Base-by-base conservation (phyloP, 2,113 vertebrate genomes). In the Syngnathus floridae region DNA sequence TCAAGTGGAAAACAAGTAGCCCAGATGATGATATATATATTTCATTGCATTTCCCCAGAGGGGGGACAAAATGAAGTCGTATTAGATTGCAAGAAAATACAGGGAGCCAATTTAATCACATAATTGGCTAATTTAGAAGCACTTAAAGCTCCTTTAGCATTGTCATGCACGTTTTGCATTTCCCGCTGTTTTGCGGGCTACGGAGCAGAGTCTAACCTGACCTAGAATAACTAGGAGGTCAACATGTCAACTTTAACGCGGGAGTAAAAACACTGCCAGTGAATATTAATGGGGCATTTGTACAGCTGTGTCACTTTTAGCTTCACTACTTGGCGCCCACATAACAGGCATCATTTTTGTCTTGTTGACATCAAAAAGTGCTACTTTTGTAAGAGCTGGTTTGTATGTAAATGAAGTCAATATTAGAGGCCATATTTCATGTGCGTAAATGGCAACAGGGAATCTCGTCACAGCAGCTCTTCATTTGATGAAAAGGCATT, bases 1-100 rank as follows among this genome's bases (percentile, higher is more conserved):
- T 90, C 88, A 88, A 88, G 80, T 79, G 78, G 79, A 82, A 84
- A 85, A 83, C 75, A 87, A 86, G 80, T 73, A 74, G 75, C n/a
- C 21, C 67, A 80, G 77, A 81, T 85, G 65, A 81, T 72, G 41
- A 67, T 68, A 69, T 57, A 67, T 64, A 56, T 62, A 49, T 75
- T 64, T 63, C 75, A 73, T 74, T 72, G 60, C 71, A 87, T 76
- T 78, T 77, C 48, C 35, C 69, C 57, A 51, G 63, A 38, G 48
- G 35, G 26, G 36, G 64, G 72, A 57, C 54, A 73, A 76, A 74
- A 70, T 22, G 61, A 79, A 70, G 73, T 67, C 64, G 64, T 37
- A 78, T 66, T 40, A 79, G 62, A 38, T 40, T 58, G 64, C 35
- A 19, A 13, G 31, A 70, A 78, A 76, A 63, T 59, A 21, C 68